A percentile compares a stretch with the other conserved stretches of the same genome.
phyloP scores from a whole-genome alignment of 2,797 vertebrate species.

The Eidolon dupreanum region DNA sequence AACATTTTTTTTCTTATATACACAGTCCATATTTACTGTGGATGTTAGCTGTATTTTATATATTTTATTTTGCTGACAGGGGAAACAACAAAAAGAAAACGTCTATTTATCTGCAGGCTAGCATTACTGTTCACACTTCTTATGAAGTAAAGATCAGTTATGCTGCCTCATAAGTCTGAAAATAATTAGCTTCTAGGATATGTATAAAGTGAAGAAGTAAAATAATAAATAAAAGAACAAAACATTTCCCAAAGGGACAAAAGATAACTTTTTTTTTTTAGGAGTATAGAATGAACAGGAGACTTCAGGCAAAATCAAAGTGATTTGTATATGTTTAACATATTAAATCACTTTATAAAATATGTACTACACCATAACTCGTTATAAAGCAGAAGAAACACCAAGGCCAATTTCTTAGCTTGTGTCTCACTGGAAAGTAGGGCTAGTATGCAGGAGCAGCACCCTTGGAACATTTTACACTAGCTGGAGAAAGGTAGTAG shows the following conservation, averaged over 20 bases:
- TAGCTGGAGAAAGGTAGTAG: background rate
- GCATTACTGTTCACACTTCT: background rate
- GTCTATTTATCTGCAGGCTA: background rate
- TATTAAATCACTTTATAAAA: conserved; percentile 73
- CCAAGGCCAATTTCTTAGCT: background rate
- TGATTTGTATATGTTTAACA: conserved; percentile 51
- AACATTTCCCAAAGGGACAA: no score
- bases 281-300: conserved; percentile 32
- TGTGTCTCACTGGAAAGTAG: background rate
- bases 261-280: background rate
- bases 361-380: conserved; percentile 51
- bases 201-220: no score
- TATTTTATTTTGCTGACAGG: background rate
- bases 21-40: background rate
- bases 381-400: background rate
- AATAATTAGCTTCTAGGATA: conserved; percentile 57
- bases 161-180: conserved; percentile 49
- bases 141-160: conserved; percentile 6
- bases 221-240: no score
- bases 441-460: background rate
- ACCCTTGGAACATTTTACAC: background rate
- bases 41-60: background rate
- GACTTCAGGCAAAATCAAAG: conserved; percentile 68
- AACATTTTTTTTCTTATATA: background rate
- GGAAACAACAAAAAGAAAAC: background rate